Evolutionary conservation across 2,888 invertebrate species (phyloP).

Genomic region (Heliconius aoede): DNA sequence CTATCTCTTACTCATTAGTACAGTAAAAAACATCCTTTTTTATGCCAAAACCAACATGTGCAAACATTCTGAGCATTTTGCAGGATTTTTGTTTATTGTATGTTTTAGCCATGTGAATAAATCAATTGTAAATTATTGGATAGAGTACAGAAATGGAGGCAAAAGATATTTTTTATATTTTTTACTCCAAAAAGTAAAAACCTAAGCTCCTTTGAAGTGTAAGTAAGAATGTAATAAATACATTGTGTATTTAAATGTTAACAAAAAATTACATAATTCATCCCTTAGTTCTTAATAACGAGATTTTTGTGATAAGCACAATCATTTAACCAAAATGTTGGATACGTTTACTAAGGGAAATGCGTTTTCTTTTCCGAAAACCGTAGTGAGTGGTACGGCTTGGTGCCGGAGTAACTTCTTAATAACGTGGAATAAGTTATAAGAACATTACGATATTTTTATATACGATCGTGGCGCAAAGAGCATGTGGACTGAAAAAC

Average conservation of each 20-base stretch:
- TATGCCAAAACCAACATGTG: too few species aligned
- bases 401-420: constrained; percentile 44
- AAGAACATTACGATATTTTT: constrained; percentile 18
- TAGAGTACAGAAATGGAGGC: too few species aligned
- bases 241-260: neutral
- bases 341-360: constrained; percentile 58
- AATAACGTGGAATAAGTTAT: constrained; percentile 33
- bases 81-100: too few species aligned
- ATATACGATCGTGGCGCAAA: neutral
- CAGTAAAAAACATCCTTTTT: too few species aligned
- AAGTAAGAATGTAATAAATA: neutral
- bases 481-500: too few species aligned
- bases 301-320: neutral
- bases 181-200: too few species aligned
- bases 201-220: too few species aligned
- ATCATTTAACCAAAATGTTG: neutral
- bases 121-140: too few species aligned
- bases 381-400: constrained; percentile 56
- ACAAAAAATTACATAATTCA: neutral
- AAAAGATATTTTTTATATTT: too few species aligned
- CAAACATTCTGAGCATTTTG: too few species aligned
- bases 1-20: too few species aligned
- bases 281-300: neutral
- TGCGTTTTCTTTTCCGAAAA: constrained; percentile 70
- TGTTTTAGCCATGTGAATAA: too few species aligned